phyloP scores from a whole-genome alignment of 2,113 vertebrate genomes.

The Lamprotornis superbus region DNA sequence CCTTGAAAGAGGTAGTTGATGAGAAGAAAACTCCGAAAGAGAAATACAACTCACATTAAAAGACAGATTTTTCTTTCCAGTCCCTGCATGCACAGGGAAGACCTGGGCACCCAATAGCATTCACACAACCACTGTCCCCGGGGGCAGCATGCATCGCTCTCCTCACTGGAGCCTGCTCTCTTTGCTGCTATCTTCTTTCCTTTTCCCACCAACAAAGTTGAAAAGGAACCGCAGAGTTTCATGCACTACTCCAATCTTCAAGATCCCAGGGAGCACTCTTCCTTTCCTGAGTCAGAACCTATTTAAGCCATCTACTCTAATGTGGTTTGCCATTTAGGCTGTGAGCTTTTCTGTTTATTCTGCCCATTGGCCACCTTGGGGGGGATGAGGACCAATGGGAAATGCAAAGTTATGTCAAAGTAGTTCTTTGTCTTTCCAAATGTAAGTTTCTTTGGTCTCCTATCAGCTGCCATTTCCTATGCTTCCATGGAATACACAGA shows the following conservation, averaged over 20 bases:
- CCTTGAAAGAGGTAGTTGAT: not conserved
- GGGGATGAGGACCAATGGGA: not conserved
- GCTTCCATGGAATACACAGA: not conserved
- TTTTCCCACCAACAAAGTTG: not conserved
- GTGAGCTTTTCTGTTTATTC: not conserved
- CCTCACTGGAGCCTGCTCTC: fast-evolving
- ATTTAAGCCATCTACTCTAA: not conserved
- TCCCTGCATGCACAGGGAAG: not conserved
- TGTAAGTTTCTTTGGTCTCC: not conserved
- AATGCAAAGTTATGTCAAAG: not conserved
- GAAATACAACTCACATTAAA: not conserved
- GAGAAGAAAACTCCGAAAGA: not conserved
- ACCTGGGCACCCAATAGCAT: not conserved
- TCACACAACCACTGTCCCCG: not conserved
- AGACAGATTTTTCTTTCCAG: not conserved
- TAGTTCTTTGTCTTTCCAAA: not conserved
- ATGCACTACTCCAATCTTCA: not conserved
- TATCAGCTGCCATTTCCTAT: not conserved
- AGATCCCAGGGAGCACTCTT: not conserved
- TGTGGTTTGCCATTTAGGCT: not conserved
- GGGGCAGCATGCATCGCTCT: fast-evolving
- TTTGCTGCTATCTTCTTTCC: not conserved
- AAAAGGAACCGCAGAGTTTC: not conserved
- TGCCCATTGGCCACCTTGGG: not conserved
- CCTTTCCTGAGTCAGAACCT: not conserved